A percentile compares a stretch with the other conserved stretches of the same genome.
phyloP scores from a whole-genome alignment of 2,113 vertebrate genomes.

The Pachycephala philippinensis region DNA sequence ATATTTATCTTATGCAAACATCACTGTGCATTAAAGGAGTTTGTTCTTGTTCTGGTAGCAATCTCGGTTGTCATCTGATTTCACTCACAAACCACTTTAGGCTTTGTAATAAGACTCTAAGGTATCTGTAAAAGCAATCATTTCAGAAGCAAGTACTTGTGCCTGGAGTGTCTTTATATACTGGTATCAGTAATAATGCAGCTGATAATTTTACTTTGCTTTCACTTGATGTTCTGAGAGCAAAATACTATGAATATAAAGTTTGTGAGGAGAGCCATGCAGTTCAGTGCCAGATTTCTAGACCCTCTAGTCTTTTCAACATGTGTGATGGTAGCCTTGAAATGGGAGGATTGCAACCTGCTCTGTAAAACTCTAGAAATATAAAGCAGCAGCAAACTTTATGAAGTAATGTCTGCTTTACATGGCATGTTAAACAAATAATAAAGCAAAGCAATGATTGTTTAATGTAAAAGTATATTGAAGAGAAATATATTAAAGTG shows the following conservation, averaged over 20 bases:
- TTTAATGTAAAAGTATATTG: slow-evolving; percentile 6
- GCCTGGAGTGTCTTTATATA: not conserved
- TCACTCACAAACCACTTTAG: slow-evolving; percentile 17
- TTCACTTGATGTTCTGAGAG: not conserved
- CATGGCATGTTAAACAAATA: slow-evolving; percentile 17
- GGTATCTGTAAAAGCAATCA: slow-evolving; percentile 22
- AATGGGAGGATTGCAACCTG: not conserved
- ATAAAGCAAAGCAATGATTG: slow-evolving; percentile 37
- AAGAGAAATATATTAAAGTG: not conserved
- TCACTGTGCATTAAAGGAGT: not conserved
- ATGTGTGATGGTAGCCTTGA: not conserved
- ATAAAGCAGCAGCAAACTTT: slow-evolving; percentile 30
- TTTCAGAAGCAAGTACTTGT: not conserved
- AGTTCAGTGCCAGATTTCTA: not conserved
- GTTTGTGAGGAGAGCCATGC: not conserved
- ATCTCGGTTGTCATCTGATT: slow-evolving; percentile 5
- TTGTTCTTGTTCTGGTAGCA: slow-evolving; percentile 30
- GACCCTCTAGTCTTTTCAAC: not conserved
- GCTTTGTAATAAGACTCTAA: not conserved
- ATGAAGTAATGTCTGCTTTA: slow-evolving; percentile 49
- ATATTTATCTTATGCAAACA: slow-evolving; percentile 32
- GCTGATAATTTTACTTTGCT: not conserved
- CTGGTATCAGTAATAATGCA: not conserved
- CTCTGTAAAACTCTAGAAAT: not conserved
- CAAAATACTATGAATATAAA: not conserved